Evolutionary conservation across 2,888 invertebrate genomes (phyloP).

Genomic region (Dasysyrphus albostriatus): DNA sequence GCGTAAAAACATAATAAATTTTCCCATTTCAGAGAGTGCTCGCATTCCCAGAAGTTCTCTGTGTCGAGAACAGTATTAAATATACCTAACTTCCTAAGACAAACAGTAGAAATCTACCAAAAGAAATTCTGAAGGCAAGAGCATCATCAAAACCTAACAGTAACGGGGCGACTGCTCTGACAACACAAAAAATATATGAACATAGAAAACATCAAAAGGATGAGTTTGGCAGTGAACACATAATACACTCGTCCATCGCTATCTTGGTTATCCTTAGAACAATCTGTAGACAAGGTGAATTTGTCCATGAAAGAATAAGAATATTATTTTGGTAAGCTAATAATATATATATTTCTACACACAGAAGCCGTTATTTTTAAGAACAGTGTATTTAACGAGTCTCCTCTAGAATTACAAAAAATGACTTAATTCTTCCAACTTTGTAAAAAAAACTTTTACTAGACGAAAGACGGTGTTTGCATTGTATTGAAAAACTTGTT

Average conservation of each 20-base stretch:
- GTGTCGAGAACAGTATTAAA: conserved; percentile 28
- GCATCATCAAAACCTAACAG: not conserved
- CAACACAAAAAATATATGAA: conserved; percentile 32
- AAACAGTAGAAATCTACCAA: conserved; percentile 42
- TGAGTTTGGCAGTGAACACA: conserved; percentile 64
- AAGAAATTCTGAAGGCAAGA: conserved; percentile 34
- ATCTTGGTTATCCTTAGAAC: conserved; percentile 34
- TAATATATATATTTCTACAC: too few relatives aligned
- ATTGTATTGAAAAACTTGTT: too few relatives aligned
- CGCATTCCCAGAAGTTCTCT: conserved; percentile 47
- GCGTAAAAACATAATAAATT: conserved; percentile 75
- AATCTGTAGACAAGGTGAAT: conserved; percentile 12
- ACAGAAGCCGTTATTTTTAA: too few relatives aligned
- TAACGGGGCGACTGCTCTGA: conserved; percentile 2
- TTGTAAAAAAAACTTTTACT: too few relatives aligned
- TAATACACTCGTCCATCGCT: conserved; percentile 55
- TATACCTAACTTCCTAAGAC: conserved; percentile 34
- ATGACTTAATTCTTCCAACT: too few relatives aligned
- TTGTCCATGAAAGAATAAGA: not conserved
- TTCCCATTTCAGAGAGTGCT: conserved; percentile 70
- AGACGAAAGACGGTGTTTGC: too few relatives aligned
- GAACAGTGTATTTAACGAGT: too few relatives aligned
- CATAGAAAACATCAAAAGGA: conserved; percentile 72
- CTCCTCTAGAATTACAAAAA: too few relatives aligned
- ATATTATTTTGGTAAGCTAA: too few relatives aligned